Conservation (phyloP, 2,888 invertebrate genomes). For the Habroteleia sp. region DNA sequence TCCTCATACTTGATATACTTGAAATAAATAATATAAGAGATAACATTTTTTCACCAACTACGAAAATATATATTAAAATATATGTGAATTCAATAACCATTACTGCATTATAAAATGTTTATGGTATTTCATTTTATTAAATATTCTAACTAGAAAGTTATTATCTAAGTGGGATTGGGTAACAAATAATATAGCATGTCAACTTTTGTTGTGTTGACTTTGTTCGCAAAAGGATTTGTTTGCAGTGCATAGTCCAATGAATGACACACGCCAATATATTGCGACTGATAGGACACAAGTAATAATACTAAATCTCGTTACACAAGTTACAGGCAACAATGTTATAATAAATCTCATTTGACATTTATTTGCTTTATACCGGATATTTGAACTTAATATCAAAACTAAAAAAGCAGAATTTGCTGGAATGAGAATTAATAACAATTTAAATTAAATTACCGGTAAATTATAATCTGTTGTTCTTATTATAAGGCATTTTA, state of each 20-base stretch:
- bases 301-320: conserved; percentile 30
- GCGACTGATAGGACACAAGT: no score
- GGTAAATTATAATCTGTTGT: no score
- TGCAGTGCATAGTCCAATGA: conserved; percentile 3
- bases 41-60: no score
- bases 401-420: no score
- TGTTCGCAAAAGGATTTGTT: conserved; percentile 31
- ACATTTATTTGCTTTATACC: no score
- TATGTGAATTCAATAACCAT: no score
- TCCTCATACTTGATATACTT: no score
- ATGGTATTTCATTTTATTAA: no score
- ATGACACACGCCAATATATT: conserved; percentile 9
- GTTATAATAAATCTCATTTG: conserved; percentile 10
- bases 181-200: conserved; percentile 5
- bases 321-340: conserved; percentile 15
- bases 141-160: conserved; percentile 1
- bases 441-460: background rate
- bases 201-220: no score
- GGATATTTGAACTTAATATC: background rate
- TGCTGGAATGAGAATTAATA: background rate
- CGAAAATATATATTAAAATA: no score
- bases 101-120: no score
- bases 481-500: background rate
- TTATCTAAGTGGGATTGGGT: background rate
- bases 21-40: no score